These are phyloP conservation scores for Pristionchus fissidentatus DNA, from an alignment of 2,888 invertebrate species.

Conservation along the genomic window DNA sequence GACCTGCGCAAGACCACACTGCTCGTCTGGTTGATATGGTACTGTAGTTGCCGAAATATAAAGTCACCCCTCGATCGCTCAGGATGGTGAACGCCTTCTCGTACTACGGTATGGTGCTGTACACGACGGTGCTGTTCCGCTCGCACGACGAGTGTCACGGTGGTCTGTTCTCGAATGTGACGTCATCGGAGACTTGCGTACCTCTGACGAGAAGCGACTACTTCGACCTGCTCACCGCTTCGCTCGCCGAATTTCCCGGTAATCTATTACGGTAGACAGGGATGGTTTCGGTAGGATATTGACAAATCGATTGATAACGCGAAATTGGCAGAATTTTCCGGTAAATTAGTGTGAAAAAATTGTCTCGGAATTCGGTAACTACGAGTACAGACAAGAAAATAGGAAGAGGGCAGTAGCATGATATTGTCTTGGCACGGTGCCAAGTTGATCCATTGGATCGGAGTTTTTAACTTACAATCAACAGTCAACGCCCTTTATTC, in stretches of 20 bases:
- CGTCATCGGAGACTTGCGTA: conserved; percentile 75
- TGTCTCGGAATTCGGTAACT: too few relatives aligned
- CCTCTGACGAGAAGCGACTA: conserved; percentile 88
- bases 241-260: conserved; percentile 94
- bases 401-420: too few relatives aligned
- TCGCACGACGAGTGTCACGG: conserved; percentile 76
- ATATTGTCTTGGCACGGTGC: too few relatives aligned
- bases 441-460: too few relatives aligned
- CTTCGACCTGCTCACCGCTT: conserved; percentile 92
- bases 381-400: too few relatives aligned
- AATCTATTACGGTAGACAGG: too few relatives aligned
- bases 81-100: conserved; percentile 86
- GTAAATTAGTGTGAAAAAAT: too few relatives aligned
- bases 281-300: too few relatives aligned
- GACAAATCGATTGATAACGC: too few relatives aligned
- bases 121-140: conserved; percentile 93
- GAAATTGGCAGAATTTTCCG: too few relatives aligned
- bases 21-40: conserved; percentile 94
- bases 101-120: conserved; percentile 92
- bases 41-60: conserved; percentile 63
- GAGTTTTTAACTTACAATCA: too few relatives aligned
- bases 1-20: conserved; percentile 88
- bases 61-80: conserved; percentile 11
- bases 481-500: too few relatives aligned
- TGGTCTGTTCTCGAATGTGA: conserved; percentile 61